A percentile compares a stretch with the other conserved stretches of the same genome.
Evolutionary conservation across 2,888 invertebrate species (phyloP).

Genomic region (Cephus spinipes): DNA sequence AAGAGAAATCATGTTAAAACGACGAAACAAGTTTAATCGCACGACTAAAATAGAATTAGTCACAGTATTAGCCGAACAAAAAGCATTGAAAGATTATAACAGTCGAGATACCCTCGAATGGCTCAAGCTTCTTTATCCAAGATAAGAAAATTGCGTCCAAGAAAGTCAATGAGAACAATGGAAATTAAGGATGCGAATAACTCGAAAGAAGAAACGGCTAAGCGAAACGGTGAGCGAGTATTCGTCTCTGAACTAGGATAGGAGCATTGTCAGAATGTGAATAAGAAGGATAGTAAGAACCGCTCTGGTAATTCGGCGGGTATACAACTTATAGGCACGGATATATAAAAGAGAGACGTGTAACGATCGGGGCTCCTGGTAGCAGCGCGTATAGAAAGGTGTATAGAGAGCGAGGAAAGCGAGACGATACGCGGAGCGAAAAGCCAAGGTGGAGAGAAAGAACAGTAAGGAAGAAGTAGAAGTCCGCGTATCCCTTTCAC

Average conservation of each 20-base stretch:
- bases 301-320: not conserved
- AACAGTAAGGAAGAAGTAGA: not conserved
- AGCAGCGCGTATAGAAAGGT: not conserved
- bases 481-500: conserved; percentile 25
- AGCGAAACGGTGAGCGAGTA: not conserved
- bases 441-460: not conserved
- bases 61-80: not conserved
- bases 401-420: not conserved
- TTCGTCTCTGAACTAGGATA: no score
- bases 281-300: not conserved
- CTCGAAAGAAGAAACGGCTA: not conserved
- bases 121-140: not conserved
- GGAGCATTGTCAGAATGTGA: no score
- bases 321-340: not conserved
- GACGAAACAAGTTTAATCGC: not conserved
- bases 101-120: not conserved
- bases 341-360: not conserved
- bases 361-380: not conserved
- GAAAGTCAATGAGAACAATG: not conserved
- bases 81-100: not conserved
- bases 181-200: not conserved
- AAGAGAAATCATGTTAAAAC: not conserved
- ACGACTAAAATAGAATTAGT: not conserved
- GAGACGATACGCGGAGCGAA: conserved; percentile 4
- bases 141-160: not conserved